phyloP scores from a whole-genome alignment of 2,113 vertebrate species.

The Alces alces region DNA sequence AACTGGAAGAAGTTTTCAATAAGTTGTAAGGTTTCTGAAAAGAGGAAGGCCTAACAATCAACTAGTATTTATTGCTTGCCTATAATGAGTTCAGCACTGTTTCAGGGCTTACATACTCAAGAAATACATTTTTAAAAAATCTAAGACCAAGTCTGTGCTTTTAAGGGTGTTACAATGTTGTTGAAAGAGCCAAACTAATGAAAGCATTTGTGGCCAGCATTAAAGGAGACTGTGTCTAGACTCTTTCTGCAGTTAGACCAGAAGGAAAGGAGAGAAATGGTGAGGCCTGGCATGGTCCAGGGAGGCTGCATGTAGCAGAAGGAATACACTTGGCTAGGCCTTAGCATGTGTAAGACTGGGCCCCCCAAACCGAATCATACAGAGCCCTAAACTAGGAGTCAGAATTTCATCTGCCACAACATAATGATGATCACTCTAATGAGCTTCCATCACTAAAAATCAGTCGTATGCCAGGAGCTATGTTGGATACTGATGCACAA shows the following conservation, averaged over 20 bases:
- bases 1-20: background rate
- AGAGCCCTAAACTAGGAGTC: background rate
- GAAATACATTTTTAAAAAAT: background rate
- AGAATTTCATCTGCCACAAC: background rate
- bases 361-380: background rate
- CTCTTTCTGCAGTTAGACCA: background rate
- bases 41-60: background rate
- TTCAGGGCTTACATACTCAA: background rate
- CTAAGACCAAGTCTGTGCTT: background rate
- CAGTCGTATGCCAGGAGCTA: background rate
- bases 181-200: background rate
- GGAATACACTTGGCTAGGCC: too few species aligned
- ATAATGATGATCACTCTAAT: background rate
- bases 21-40: constrained; percentile 1
- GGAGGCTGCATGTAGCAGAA: background rate
- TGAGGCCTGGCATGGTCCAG: accelerated
- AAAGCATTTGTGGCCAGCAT: background rate
- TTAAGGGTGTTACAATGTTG: background rate
- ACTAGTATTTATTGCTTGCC: background rate
- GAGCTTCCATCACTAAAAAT: background rate
- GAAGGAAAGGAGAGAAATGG: background rate
- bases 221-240: background rate
- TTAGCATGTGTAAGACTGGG: background rate
- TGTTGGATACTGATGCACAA: background rate
- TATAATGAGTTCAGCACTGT: background rate